Evolutionary conservation across 2,113 vertebrate genomes (phyloP).

Genomic region (Otus sunia): DNA sequence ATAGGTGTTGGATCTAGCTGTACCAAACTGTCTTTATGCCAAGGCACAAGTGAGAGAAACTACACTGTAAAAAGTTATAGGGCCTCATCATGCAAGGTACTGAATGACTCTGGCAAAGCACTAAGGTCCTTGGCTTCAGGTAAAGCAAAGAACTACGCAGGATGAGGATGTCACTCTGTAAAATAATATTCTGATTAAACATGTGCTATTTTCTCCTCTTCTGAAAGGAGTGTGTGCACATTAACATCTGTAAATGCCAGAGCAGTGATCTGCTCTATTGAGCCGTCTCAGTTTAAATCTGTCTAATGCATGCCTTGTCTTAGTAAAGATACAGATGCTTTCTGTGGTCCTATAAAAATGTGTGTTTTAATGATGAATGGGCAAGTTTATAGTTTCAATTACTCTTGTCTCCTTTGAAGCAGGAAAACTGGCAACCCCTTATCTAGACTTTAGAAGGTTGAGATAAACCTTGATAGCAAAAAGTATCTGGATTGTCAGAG

Average conservation of each 20-base stretch:
- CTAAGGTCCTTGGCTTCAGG: neutral
- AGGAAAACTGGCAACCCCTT: constrained; percentile 72
- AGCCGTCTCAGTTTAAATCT: constrained; percentile 28
- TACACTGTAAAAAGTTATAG: neutral
- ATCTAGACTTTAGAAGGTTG: constrained; percentile 73
- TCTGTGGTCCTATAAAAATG: constrained; percentile 61
- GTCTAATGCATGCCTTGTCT: constrained; percentile 55
- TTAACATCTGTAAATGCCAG: constrained; percentile 55
- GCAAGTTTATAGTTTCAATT: constrained; percentile 62
- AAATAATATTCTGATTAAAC: constrained; percentile 37
- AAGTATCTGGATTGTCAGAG: constrained; percentile 63
- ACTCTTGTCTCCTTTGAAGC: constrained; percentile 74
- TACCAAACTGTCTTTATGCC: neutral
- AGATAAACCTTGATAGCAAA: constrained; percentile 76
- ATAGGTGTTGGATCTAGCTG: neutral
- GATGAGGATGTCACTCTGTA: neutral
- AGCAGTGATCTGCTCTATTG: constrained; percentile 11
- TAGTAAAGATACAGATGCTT: constrained; percentile 46
- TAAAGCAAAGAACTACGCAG: neutral
- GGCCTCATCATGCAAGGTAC: neutral
- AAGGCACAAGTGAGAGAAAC: neutral
- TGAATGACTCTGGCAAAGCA: neutral
- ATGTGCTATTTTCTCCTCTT: neutral
- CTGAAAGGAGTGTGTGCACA: neutral
- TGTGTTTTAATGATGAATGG: constrained; percentile 59